phyloP scores from a whole-genome alignment of 2,113 vertebrate genomes.

The Phyllopteryx taeniolatus region DNA sequence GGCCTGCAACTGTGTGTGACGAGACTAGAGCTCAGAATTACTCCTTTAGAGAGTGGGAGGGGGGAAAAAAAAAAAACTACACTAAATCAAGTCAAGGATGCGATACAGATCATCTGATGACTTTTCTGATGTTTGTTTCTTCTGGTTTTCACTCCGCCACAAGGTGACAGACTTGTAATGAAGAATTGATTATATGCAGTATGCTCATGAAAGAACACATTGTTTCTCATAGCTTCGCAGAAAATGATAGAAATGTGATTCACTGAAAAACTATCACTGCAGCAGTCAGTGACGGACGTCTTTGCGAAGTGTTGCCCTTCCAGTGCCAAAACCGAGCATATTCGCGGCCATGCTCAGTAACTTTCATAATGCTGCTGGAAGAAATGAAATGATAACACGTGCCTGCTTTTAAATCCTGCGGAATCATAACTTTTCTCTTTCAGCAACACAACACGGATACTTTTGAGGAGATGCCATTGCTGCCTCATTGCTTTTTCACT shows the following conservation, averaged over 20 bases:
- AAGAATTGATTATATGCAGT: neutral
- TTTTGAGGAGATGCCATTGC: conserved; percentile 74
- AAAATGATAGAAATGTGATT: neutral
- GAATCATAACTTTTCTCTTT: conserved; percentile 69
- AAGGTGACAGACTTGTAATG: neutral
- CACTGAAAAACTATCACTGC: neutral
- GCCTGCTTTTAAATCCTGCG: conserved; percentile 57
- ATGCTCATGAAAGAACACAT: neutral
- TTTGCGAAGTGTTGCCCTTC: conserved; percentile 36
- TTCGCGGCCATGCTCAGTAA: conserved; percentile 21
- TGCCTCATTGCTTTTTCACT: conserved; percentile 75
- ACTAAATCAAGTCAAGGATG: neutral
- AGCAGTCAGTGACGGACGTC: conserved; percentile 30
- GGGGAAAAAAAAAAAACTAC: neutral
- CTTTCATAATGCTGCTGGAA: conserved; percentile 36
- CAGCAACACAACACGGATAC: conserved; percentile 51
- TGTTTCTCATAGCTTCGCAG: neutral
- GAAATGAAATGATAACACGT: conserved; percentile 62
- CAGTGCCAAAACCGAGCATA: conserved; percentile 41
- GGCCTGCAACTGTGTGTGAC: neutral
- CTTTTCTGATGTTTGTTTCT: neutral
- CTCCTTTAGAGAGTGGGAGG: neutral
- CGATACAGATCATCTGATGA: neutral
- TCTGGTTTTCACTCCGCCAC: neutral
- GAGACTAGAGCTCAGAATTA: neutral